Base-by-base conservation (phyloP, 2,888 invertebrate genomes). In the Napeogenes sylphis region DNA sequence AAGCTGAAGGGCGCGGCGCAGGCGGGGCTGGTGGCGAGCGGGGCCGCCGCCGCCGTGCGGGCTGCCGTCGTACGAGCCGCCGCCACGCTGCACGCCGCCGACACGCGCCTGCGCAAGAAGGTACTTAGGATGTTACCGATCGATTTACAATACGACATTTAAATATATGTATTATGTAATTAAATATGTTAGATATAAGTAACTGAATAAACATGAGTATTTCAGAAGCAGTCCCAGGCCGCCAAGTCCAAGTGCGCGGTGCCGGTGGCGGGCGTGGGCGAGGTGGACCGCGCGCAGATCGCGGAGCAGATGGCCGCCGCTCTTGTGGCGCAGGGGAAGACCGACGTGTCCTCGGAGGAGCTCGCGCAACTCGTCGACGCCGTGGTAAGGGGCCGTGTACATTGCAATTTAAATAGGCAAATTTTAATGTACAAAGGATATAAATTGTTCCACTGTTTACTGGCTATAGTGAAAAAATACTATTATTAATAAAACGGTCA, bases 281-380 rank as follows among this genome's bases (percentile, higher is more conserved):
- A 93, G 0, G 94, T 95, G 63, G 96, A 96, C 77, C 94, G 95
- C 72, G 93, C 94, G 38, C 93, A 95, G 59, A 95, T 97, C 69
- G 95, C 96, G 1, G 93, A 94, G 72, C 95, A 96, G 80, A 94
- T 97, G 81, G 96, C 97, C 0, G 94, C 93, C 38, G 95, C 95
- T 2, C 87, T 97, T 51, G 91, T 96, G 10, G 92, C 94, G 21
- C 95, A 96, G 81, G 96, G 96, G 55, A 94, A 95, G 79, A 94
- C 95, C 0, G 94, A 96, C 81, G 94, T 97, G 5, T 94, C 95
- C 4, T 94, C 95, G 59, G 94, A 93, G 58, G 96, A 97, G 75
- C 86, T 97, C 66, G 95, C 96, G 72, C 94, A 94, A 68, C 88
- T 97, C 0, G 94, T 96, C 42, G 95, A 95, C 72, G 94, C 96